A percentile compares a stretch with the other conserved stretches of the same genome.
These are phyloP conservation scores for Toxostoma redivivum DNA, from an alignment of 2,113 vertebrate species.

Conservation along the genomic window DNA sequence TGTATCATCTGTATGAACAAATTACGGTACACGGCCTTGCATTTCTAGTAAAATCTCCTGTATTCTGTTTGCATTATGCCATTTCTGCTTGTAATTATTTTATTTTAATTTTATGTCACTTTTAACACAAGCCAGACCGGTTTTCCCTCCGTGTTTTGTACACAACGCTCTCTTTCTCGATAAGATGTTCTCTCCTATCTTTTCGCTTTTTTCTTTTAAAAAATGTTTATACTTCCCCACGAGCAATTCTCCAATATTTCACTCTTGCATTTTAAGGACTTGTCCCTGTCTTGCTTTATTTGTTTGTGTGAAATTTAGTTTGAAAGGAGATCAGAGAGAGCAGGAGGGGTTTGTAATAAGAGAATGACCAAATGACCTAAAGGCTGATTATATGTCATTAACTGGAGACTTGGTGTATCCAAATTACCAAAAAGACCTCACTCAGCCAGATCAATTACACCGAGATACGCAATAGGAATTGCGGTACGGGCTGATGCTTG, in stretches of 20 bases:
- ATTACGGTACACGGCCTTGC: not conserved
- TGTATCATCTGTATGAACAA: conserved; percentile 20
- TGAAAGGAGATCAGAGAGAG: conserved; percentile 90
- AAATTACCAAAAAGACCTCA: conserved; percentile 81
- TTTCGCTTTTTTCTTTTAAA: conserved; percentile 42
- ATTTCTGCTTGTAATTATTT: conserved; percentile 78
- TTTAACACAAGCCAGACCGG: conserved; percentile 78
- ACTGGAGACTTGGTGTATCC: conserved; percentile 88
- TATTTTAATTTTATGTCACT: conserved; percentile 81
- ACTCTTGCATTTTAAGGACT: conserved; percentile 57
- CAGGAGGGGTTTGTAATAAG: conserved; percentile 84
- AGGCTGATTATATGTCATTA: conserved; percentile 94
- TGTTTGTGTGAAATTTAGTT: conserved; percentile 88
- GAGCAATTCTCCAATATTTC: conserved; percentile 67
- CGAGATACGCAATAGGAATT: conserved; percentile 9
- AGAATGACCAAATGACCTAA: conserved; percentile 90
- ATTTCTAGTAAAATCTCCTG: conserved; percentile 59
- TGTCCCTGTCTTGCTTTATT: conserved; percentile 87
- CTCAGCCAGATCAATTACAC: conserved; percentile 47
- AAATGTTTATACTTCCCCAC: conserved; percentile 70
- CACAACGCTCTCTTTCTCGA: conserved; percentile 75
- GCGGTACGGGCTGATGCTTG: conserved; percentile 32
- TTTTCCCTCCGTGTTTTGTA: conserved; percentile 70
- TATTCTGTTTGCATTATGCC: conserved; percentile 66
- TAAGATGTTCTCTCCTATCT: conserved; percentile 79